Percentiles rank a stretch among this genome's conserved stretches.
Evolutionary conservation across 2,797 vertebrate species (phyloP).

Genomic region (Lepidocolaptes lacrymiger): DNA sequence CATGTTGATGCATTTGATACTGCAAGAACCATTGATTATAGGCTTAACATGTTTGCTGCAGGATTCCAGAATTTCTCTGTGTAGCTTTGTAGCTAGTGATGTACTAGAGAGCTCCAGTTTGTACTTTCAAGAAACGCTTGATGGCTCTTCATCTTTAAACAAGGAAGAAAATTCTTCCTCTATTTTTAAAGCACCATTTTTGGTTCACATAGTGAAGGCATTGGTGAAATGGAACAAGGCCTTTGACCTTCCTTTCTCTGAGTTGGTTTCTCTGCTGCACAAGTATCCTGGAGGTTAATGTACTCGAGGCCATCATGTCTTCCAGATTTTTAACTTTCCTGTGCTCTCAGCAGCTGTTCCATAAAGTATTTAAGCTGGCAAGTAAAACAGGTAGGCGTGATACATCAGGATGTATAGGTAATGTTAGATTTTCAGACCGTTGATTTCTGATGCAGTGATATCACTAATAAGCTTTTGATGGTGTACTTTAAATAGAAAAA

Average conservation of each 20-base stretch:
- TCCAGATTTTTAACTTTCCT: neutral
- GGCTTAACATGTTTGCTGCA: neutral
- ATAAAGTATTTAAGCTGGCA: neutral
- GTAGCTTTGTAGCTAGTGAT: neutral
- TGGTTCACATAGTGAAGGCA: neutral
- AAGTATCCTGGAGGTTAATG: neutral
- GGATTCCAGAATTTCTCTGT: neutral
- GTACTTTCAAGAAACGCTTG: neutral
- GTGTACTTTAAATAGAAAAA: neutral
- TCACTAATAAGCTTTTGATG: neutral
- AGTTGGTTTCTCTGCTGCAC: neutral
- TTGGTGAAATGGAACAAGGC: neutral
- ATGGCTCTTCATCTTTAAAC: neutral
- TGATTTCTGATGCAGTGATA: neutral
- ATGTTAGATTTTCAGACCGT: neutral
- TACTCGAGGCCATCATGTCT: neutral
- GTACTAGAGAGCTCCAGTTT: neutral
- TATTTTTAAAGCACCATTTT: neutral
- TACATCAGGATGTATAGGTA: neutral
- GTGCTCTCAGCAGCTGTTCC: neutral
- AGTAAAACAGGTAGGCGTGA: neutral
- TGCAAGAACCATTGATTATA: neutral
- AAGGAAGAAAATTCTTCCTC: neutral
- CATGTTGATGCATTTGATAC: neutral
- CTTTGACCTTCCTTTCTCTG: neutral